Conservation (phyloP, 2,113 vertebrate species). For the Pardalotus punctatus region DNA sequence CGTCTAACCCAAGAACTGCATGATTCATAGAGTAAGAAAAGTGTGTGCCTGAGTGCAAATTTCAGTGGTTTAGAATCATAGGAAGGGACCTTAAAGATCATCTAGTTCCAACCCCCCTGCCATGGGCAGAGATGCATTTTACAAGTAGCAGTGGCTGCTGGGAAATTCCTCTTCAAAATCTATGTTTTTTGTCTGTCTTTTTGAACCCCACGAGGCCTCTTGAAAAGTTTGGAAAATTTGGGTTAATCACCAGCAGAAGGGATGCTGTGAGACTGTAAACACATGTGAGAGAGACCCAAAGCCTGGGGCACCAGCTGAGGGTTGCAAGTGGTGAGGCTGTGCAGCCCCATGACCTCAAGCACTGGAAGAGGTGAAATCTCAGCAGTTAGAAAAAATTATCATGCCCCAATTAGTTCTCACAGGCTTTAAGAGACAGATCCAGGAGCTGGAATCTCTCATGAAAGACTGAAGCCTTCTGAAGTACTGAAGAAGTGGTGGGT, state of each 20-base stretch:
- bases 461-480: not conserved
- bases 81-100: not conserved
- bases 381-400: not conserved
- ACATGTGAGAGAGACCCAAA: rapidly evolving
- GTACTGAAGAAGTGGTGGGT: not conserved
- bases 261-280: not conserved
- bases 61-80: not conserved
- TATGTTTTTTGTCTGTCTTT: not conserved
- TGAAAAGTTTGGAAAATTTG: not conserved
- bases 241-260: not conserved
- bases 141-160: not conserved
- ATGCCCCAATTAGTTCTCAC: not conserved
- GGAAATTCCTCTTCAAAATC: not conserved
- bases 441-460: not conserved
- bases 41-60: not conserved
- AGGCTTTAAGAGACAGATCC: not conserved
- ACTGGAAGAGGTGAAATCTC: not conserved
- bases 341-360: not conserved
- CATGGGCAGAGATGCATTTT: not conserved
- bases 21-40: not conserved
- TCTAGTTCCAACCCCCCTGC: not conserved
- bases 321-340: not conserved
- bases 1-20: not conserved
- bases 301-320: not conserved
- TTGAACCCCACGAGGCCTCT: not conserved